Base-by-base conservation (phyloP, 1,140 invertebrate species). In the Drosophila cardini region DNA sequence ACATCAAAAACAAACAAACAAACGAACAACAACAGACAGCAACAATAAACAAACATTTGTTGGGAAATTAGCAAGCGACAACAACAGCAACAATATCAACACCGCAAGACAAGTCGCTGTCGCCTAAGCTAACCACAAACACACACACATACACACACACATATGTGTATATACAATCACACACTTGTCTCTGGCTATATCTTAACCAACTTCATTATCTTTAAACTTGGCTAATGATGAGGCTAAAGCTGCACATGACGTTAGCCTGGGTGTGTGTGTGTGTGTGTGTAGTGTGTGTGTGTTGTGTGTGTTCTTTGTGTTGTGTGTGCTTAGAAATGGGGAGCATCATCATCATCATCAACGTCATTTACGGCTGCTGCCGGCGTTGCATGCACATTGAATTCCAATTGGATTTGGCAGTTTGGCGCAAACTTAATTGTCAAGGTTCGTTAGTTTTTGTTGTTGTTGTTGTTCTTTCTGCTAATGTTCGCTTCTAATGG, bases 331-430 rank as follows among this genome's bases (percentile, higher is more conserved):
- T 62, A 46, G 56, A 50, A 40, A 74, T 53, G 82, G 58, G 78
- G 48, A 82, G 70, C 70, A 82, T 73, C 81, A 84, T 81, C 82
- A 86, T 71, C 81, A 84, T 81, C 82, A 85, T 71, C 83, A 56
- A 63, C 60, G 68, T 64, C 68, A 69, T 72, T 86, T 68, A 30
- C 72, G 53, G 80, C 72, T 65, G 52, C 72, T 73, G 77, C 74
- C 40, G 81, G 61, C 83, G 74, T 85, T 75, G 82, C 83, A 85
- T 85, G 83, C 83, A 86, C 82, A 86, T 86, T 86, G 82, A 86
- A 86, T 86, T 86, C 84, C 82, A 86, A 86, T 86, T 86, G 84
- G 76, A 80, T 87, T 86, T 86, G 82, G 79, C 83, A 86, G 78
- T 83, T 78, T 87, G 83, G 83, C 83, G 79, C 75, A 86, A 86